These are phyloP conservation scores for Tragelaphus imberbis DNA, from an alignment of 2,113 vertebrate genomes.

Conservation along the genomic window DNA sequence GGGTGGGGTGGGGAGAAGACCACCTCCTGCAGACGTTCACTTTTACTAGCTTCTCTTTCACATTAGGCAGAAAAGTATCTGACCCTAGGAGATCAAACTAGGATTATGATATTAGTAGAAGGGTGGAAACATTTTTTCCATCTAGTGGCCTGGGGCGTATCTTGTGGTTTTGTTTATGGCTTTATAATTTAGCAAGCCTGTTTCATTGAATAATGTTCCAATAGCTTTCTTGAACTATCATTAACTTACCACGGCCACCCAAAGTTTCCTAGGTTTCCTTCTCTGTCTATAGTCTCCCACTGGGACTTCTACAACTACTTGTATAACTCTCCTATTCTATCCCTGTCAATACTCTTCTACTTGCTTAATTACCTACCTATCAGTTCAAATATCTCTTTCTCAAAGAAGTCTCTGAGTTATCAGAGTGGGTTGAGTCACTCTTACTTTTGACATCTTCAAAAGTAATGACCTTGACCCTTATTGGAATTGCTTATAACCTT, in stretches of 20 bases:
- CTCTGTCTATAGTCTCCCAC: not conserved
- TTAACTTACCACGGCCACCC: not conserved
- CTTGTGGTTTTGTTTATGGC: not conserved
- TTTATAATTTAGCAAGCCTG: not conserved
- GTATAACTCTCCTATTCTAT: not conserved
- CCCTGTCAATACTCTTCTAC: not conserved
- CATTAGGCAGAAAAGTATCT: not conserved
- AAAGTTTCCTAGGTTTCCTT: not conserved
- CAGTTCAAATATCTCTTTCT: not conserved
- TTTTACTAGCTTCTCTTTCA: not conserved
- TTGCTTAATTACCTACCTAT: not conserved
- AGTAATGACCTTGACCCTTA: not conserved
- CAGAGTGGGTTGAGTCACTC: not conserved
- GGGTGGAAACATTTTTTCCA: not conserved
- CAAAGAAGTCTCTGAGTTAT: not conserved
- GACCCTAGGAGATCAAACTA: not conserved
- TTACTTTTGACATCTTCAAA: not conserved
- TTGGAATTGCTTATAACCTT: not conserved
- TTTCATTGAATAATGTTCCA: not conserved
- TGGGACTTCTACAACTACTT: not conserved
- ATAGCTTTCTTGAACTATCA: not conserved
- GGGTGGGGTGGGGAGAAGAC: not conserved
- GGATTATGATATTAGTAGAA: not conserved
- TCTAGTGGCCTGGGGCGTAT: not conserved
- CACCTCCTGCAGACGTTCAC: not conserved